A percentile compares a stretch with the other conserved stretches of the same genome.
Conservation (phyloP, 2,888 invertebrate genomes). For the Protophormia terraenovae region DNA sequence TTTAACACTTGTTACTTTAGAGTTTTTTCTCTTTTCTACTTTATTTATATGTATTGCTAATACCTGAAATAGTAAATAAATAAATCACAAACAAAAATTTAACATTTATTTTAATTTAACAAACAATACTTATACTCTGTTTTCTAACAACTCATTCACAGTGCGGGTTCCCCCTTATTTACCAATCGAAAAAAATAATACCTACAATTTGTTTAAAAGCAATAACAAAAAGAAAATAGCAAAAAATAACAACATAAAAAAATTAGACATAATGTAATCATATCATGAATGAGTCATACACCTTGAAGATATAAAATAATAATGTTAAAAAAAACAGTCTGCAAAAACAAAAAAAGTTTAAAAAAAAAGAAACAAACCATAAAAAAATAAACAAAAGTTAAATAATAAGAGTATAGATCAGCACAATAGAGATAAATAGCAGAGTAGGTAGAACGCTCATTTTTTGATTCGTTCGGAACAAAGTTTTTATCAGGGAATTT, state of each 20-base stretch:
- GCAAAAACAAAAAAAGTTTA: not conserved
- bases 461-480: no score
- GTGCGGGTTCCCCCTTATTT: conserved; percentile 26
- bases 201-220: conserved; percentile 7
- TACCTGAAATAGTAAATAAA: conserved; percentile 23
- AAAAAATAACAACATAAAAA: not conserved
- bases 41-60: not conserved
- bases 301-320: conserved; percentile 32
- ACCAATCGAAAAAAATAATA: not conserved
- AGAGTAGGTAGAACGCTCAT: no score
- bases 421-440: not conserved
- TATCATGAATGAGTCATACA: conserved; percentile 53
- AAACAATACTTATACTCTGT: not conserved
- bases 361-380: not conserved
- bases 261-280: conserved; percentile 34
- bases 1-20: conserved; percentile 7
- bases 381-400: conserved; percentile 18
- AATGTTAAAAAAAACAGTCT: not conserved
- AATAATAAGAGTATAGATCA: not conserved
- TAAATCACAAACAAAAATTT: conserved; percentile 27
- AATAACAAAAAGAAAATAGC: not conserved
- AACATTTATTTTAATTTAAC: conserved; percentile 11
- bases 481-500: no score
- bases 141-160: not conserved
- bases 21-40: not conserved